Base-by-base conservation (phyloP, 2,888 invertebrate species). In the Spodoptera exigua region DNA sequence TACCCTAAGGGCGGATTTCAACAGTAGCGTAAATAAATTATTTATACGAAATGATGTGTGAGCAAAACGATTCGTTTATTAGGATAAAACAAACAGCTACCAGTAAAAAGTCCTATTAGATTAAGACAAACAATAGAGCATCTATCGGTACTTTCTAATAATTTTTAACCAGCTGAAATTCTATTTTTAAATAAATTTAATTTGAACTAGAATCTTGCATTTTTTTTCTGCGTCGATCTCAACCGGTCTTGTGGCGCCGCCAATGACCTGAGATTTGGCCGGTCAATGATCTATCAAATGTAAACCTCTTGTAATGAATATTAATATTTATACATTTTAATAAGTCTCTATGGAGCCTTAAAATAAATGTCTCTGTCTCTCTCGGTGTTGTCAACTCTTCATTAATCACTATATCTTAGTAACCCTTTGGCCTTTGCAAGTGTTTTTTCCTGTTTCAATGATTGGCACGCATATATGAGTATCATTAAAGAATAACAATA, bases 271-370 rank as follows among this genome's bases (percentile, higher is more conserved):
- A 44, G 54, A 57, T 71, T 63, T 49, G 52, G 51, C 21, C 64
- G 66, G 69, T 61, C 72, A 65, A 66, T 70, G 71, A 54, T 64
- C 68, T 59, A 51, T 49, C 55, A 59, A 7, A 47, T 58, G 41
- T 9, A 27, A 27, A 27, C 27, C 27, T 27, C 27, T 7, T 27
- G 5, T 27, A 1, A 27, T 27, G 27, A 27, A 27, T 27, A 27
- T 27, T 27, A 27, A 27, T 21, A 21, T 21, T 27, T 27, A 27
- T 7, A 9, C 5, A 27, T 1, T 27, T 27, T n/a, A n/a, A n/a
- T n/a, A n/a, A 27, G 27, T 27, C 9, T 7, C 7, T 27, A 27
- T 27, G 27, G 27, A 27, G 27, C 27, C 27, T 18, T 27, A 27
- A 1, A 27, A 27, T 18, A 27, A 3, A 27, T 27, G 27, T 27